Base-by-base conservation (phyloP, 2,888 invertebrate species). In the Tenthredo amoena region DNA sequence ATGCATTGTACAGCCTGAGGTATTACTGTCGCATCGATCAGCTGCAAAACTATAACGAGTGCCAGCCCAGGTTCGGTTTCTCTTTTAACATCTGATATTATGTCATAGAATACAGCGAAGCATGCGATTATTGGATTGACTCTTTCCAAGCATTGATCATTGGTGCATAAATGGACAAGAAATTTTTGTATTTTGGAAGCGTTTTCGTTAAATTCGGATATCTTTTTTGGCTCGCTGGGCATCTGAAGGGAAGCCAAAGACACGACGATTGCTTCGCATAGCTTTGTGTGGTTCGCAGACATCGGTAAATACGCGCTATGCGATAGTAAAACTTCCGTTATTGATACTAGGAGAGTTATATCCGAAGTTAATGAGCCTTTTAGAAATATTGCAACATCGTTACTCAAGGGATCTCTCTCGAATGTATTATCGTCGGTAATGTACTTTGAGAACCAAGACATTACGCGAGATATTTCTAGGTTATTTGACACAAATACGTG, bases 1-100 rank as follows among this genome's bases (percentile, higher is more conserved):
- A 94, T 92, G 92, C 94, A 93, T 92, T 94, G 92, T 1, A 95
- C 94, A 3, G 94, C 94, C 84, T 90, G 89, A 9, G 92, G 89
- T 50, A 94, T 94, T 74, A 91, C 86, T 34, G 91, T 89, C 0
- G 89, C 87, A 3, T 94, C 92, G 31, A 96, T 93, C 0, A 96
- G 93, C 84, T 96, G 94, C 72, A 96, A 92, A 18, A 96, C 95
- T 58, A 95, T 95, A 0, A 96, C 95, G 86, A 95, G 94, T 0
- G 95, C 95, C 0, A 96, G 95, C 37, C 95, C 94, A 0, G 95
- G 95, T 79, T 95, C 94, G 92, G 94, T 85, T 1, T 85, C 88
- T 47, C 88, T 93, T 92, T 95, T 94, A 7, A 95, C 95, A 89
- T 95, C 95, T 0, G 96, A 95, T 86, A 96, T 96, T 88, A 95